A percentile compares a stretch with the other conserved stretches of the same genome.
phyloP scores from a whole-genome alignment of 2,797 vertebrate species.

The Gastrophryne carolinensis region DNA sequence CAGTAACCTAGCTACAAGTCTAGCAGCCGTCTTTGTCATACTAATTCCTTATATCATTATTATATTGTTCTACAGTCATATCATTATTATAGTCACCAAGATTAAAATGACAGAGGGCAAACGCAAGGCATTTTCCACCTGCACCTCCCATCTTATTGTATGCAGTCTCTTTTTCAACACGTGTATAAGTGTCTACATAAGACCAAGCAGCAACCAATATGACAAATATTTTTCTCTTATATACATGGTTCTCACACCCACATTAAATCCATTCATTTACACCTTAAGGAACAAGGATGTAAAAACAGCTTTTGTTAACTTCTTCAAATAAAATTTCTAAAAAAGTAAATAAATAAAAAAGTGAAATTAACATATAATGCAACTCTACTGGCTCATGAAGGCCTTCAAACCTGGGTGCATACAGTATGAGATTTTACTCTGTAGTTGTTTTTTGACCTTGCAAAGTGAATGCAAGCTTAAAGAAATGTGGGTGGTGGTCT shows the following conservation, averaged over 20 bases:
- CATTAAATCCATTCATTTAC: constrained; percentile 22
- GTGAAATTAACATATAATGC: too few species aligned
- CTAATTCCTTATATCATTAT: background rate
- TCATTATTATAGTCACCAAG: background rate
- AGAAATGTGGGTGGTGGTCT: too few species aligned
- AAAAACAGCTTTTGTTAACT: background rate
- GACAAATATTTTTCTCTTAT: constrained; percentile 17
- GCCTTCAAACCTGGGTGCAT: too few species aligned
- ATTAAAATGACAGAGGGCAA: constrained; percentile 9
- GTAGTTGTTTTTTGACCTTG: too few species aligned
- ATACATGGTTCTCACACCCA: background rate
- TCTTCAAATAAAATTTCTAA: too few species aligned
- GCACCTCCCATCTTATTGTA: constrained; percentile 28
- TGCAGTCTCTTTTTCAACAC: constrained; percentile 13
- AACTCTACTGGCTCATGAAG: too few species aligned
- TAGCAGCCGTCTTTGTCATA: background rate
- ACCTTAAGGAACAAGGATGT: constrained; percentile 9
- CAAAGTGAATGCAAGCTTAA: too few species aligned
- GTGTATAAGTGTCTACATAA: constrained; percentile 7
- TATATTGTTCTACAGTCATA: background rate
- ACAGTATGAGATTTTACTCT: too few species aligned
- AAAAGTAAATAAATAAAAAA: too few species aligned
- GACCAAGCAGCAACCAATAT: background rate
- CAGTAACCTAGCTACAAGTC: constrained; percentile 1
- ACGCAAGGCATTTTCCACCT: constrained; percentile 7